Evolutionary conservation across 2,797 vertebrate species (phyloP).

Genomic region (Pterois miles): DNA sequence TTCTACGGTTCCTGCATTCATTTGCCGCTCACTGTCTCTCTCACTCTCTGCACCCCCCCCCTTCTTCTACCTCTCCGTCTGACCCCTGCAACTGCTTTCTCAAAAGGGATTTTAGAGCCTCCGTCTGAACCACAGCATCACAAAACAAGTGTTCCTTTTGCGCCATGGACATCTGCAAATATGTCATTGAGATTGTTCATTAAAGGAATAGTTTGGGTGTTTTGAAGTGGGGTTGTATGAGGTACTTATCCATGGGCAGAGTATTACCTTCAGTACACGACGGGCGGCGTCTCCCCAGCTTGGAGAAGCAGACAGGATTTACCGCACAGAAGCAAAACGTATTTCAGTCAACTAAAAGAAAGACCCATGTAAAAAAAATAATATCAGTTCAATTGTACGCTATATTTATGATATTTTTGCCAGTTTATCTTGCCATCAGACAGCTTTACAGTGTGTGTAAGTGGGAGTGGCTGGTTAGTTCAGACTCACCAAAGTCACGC

Average conservation of each 20-base stretch:
- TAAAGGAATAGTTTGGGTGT: neutral
- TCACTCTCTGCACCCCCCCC: neutral
- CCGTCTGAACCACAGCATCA: neutral
- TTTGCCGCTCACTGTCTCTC: slow-evolving; percentile 56
- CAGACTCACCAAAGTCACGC: too few species aligned
- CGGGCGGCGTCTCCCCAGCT: too few species aligned
- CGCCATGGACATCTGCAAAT: neutral
- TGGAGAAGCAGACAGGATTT: too few species aligned
- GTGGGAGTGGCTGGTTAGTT: too few species aligned
- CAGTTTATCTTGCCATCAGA: neutral
- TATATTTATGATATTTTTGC: neutral
- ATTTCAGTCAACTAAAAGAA: neutral
- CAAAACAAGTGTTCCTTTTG: neutral
- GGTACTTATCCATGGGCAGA: too few species aligned
- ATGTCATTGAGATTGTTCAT: neutral
- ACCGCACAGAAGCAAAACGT: too few species aligned
- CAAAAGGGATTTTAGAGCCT: slow-evolving; percentile 22
- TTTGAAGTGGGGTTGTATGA: too few species aligned
- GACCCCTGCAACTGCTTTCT: slow-evolving; percentile 48
- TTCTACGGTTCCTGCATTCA: slow-evolving; percentile 62
- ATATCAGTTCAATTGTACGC: neutral
- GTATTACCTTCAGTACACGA: too few species aligned
- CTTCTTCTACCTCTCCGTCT: slow-evolving; percentile 28
- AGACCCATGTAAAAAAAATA: neutral
- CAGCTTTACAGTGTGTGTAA: too few species aligned